Conservation (phyloP, 1,140 invertebrate species). For the Formica selysi region DNA sequence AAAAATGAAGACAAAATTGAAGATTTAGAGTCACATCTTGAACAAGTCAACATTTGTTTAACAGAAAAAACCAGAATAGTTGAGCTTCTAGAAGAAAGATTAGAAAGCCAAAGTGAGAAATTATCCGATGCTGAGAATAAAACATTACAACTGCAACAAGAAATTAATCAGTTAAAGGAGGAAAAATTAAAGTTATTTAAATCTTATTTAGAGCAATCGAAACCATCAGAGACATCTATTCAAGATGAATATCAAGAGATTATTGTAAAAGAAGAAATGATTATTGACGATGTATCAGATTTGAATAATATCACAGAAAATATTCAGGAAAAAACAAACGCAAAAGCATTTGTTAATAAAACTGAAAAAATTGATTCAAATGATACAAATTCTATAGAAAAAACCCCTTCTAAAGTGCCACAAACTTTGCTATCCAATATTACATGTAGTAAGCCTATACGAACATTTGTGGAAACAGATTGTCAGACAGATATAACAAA, state of each 20-base stretch:
- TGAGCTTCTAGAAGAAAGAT: conserved; percentile 78
- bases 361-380: conserved; percentile 31
- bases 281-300: not conserved
- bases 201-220: not conserved
- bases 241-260: conserved; percentile 7
- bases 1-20: conserved; percentile 75
- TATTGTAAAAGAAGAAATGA: conserved; percentile 20
- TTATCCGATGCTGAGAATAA: conserved; percentile 68
- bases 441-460: not conserved
- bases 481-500: conserved; percentile 23
- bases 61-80: conserved; percentile 74
- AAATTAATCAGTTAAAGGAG: conserved; percentile 60
- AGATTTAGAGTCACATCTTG: conserved; percentile 80
- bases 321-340: conserved; percentile 22
- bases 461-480: conserved; percentile 15
- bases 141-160: conserved; percentile 56
- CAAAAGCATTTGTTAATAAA: not conserved
- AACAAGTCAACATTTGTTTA: conserved; percentile 73
- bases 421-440: not conserved
- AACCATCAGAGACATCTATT: not conserved
- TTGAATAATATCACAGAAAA: conserved; percentile 14
- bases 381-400: conserved; percentile 12
- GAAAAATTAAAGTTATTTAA: conserved; percentile 46
- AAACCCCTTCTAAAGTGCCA: conserved; percentile 18
- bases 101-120: conserved; percentile 74